These are phyloP conservation scores for Pachypanchax playfairii DNA, from an alignment of 2,113 vertebrate species.

Conservation along the genomic window DNA sequence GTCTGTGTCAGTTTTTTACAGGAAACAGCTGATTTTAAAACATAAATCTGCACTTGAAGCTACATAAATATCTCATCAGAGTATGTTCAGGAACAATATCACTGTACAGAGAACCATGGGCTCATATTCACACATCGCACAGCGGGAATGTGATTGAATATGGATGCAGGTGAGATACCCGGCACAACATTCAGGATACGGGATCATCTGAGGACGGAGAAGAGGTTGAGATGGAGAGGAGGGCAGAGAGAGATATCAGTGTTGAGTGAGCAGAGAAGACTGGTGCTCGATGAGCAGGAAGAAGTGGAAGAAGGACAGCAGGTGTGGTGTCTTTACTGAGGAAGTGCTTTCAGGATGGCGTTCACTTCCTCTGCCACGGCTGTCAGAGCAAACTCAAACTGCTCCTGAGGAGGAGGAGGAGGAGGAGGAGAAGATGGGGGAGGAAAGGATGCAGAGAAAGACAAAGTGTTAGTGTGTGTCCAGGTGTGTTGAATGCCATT, in stretches of 20 bases:
- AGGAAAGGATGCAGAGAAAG: conserved; percentile 10
- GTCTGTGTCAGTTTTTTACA: not conserved
- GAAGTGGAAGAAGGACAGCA: conserved; percentile 5
- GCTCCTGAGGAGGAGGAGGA: conserved; percentile 68
- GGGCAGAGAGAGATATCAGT: conserved; percentile 55
- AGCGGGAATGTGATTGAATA: conserved; percentile 36
- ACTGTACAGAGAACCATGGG: conserved; percentile 43
- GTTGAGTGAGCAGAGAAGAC: conserved; percentile 64
- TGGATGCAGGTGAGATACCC: conserved; percentile 58
- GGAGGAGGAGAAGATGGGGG: conserved; percentile 16
- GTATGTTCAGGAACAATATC: conserved; percentile 56
- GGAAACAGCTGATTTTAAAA: conserved; percentile 47
- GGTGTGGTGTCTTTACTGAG: conserved; percentile 65
- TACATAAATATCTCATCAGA: conserved; percentile 57
- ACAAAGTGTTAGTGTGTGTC: conserved; percentile 54
- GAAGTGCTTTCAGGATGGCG: conserved; percentile 80
- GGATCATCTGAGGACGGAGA: conserved; percentile 59
- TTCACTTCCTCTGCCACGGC: conserved; percentile 84
- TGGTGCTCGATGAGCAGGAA: conserved; percentile 38
- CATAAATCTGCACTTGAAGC: conserved; percentile 55
- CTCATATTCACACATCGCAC: conserved; percentile 46
- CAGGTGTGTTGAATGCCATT: conserved; percentile 32
- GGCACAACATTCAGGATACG: conserved; percentile 66
- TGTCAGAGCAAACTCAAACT: conserved; percentile 83
- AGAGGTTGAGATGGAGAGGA: conserved; percentile 40